Conservation (phyloP, 2,888 invertebrate genomes). For the Catotricha subobsoleta region DNA sequence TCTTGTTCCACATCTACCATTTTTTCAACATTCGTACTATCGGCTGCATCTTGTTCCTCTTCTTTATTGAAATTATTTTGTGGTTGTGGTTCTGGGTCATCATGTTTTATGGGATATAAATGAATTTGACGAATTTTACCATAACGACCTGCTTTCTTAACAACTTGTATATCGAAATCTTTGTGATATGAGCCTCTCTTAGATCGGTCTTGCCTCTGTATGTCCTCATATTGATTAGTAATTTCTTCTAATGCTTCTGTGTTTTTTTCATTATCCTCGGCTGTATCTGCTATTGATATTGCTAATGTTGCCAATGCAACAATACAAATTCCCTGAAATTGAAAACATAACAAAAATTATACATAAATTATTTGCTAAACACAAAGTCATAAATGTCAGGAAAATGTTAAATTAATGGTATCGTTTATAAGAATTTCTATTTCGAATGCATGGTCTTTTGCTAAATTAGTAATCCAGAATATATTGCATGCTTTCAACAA, state of each 20-base stretch:
- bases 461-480: too few species aligned
- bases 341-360: too few species aligned
- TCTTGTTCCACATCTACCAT: conserved; percentile 7
- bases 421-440: too few species aligned
- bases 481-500: not conserved
- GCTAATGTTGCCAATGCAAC: conserved; percentile 1
- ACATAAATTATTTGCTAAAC: too few species aligned
- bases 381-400: too few species aligned
- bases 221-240: too few species aligned
- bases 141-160: not conserved
- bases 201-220: too few species aligned
- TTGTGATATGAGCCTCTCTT: too few species aligned
- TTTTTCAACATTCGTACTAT: conserved; percentile 2
- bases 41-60: conserved; percentile 1
- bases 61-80: not conserved
- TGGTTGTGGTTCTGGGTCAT: not conserved
- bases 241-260: too few species aligned
- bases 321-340: conserved; percentile 3
- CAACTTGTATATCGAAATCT: conserved; percentile 5
- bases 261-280: not conserved
- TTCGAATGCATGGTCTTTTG: too few species aligned
- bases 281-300: conserved; percentile 1
- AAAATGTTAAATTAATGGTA: too few species aligned
- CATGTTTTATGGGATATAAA: conserved; percentile 6
- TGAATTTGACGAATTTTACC: conserved; percentile 7